These are phyloP conservation scores for Ariopsis seemanni DNA, from an alignment of 2,113 vertebrate genomes.

Conservation along the genomic window DNA sequence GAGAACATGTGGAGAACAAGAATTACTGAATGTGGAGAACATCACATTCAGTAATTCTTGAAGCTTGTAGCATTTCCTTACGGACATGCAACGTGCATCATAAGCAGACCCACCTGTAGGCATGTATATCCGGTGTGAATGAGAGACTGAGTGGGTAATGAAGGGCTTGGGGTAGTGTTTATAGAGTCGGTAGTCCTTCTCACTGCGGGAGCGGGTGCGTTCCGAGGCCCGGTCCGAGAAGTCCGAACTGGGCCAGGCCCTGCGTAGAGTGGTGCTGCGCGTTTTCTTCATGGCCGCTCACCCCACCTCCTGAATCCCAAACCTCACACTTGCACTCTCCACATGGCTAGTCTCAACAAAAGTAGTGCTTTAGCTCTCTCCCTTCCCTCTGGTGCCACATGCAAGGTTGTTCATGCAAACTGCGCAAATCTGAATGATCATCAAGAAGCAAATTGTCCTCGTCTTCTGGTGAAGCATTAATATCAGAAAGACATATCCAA, in stretches of 20 bases:
- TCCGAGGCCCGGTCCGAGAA: constrained; percentile 88
- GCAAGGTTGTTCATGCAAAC: background rate
- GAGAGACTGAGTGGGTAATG: constrained; percentile 79
- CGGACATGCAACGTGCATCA: background rate
- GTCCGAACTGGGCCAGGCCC: constrained; percentile 91
- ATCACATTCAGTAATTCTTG: background rate
- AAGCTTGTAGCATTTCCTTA: background rate
- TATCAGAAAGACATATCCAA: constrained; percentile 1
- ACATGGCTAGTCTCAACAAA: constrained; percentile 3
- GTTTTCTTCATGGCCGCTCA: constrained; percentile 87
- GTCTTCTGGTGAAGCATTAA: background rate
- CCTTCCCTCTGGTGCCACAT: constrained; percentile 1
- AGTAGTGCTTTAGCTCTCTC: background rate
- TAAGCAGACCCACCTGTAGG: constrained; percentile 81
- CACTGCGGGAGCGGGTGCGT: constrained; percentile 86
- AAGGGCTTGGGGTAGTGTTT: constrained; percentile 85
- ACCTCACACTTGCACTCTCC: background rate
- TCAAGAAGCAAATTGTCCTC: background rate
- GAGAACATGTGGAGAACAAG: too few relatives aligned
- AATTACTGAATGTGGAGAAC: too few relatives aligned
- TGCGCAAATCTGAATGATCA: background rate
- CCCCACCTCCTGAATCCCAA: background rate
- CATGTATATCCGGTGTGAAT: constrained; percentile 82
- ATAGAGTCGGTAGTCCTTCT: constrained; percentile 91
- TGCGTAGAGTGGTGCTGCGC: constrained; percentile 84